Evolutionary conservation across 2,888 invertebrate genomes (phyloP).

Genomic region (Torymus auratus): DNA sequence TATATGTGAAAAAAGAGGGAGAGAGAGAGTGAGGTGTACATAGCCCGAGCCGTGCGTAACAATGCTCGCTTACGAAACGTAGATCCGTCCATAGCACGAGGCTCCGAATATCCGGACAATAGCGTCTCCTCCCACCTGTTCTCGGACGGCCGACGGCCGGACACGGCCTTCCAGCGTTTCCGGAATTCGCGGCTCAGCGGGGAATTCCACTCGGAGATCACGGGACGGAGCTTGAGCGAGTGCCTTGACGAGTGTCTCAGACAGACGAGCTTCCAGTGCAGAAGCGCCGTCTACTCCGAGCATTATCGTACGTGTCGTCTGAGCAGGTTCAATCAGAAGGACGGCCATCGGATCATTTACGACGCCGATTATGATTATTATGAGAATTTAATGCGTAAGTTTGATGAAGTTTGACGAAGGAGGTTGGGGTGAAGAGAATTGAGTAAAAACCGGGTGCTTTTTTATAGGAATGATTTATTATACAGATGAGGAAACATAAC

Average conservation of each 20-base stretch:
- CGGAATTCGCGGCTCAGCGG: conserved; percentile 91
- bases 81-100: conserved; percentile 82
- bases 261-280: conserved; percentile 93
- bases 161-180: conserved; percentile 93
- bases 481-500: too few species aligned
- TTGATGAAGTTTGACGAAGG: background rate
- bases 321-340: conserved; percentile 90
- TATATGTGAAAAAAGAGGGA: background rate
- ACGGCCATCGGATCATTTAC: conserved; percentile 91
- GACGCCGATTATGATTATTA: conserved; percentile 96
- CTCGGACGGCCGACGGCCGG: conserved; percentile 88
- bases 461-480: too few species aligned
- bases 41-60: conserved; percentile 56
- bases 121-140: conserved; percentile 90
- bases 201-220: conserved; percentile 93
- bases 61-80: conserved; percentile 67
- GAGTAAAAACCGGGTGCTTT: too few species aligned
- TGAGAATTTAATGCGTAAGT: conserved; percentile 94
- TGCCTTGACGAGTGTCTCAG: conserved; percentile 93
- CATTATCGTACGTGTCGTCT: conserved; percentile 89
- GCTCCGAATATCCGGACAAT: conserved; percentile 93
- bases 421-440: too few species aligned
- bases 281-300: conserved; percentile 92
- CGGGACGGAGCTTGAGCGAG: conserved; percentile 91
- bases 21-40: conserved; percentile 43